phyloP scores from a whole-genome alignment of 2,113 vertebrate genomes.

The Macrotis lagotis region DNA sequence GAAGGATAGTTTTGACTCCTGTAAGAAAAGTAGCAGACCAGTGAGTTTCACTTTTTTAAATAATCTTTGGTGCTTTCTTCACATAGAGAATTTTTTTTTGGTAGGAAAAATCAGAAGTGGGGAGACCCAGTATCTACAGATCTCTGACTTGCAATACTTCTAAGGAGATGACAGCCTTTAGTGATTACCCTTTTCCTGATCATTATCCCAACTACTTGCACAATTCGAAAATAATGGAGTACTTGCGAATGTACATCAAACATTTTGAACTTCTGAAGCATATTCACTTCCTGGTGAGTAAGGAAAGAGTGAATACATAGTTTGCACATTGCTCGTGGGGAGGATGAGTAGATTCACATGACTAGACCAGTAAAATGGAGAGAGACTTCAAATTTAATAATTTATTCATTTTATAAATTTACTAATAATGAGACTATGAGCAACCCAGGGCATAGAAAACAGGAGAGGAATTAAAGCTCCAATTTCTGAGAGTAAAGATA shows the following conservation, averaged over 20 bases:
- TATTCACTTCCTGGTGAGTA: constrained; percentile 86
- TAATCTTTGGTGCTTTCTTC: neutral
- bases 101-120: constrained; percentile 83
- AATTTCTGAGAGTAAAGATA: neutral
- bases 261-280: constrained; percentile 85
- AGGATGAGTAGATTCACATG: neutral
- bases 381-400: neutral
- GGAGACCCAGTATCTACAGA: constrained; percentile 85
- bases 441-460: neutral
- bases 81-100: constrained; percentile 58
- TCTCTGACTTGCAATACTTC: constrained; percentile 90
- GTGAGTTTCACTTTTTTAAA: neutral
- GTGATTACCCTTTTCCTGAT: constrained; percentile 89
- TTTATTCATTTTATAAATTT: neutral
- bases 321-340: neutral
- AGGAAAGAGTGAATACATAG: neutral
- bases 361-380: neutral
- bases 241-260: constrained; percentile 86
- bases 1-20: neutral
- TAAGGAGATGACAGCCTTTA: constrained; percentile 93
- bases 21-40: neutral
- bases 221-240: constrained; percentile 86
- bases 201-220: constrained; percentile 91
- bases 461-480: neutral
- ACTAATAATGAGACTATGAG: neutral